Evolutionary conservation across 2,888 invertebrate species (phyloP).

Genomic region (Drymonia ruficornis): DNA sequence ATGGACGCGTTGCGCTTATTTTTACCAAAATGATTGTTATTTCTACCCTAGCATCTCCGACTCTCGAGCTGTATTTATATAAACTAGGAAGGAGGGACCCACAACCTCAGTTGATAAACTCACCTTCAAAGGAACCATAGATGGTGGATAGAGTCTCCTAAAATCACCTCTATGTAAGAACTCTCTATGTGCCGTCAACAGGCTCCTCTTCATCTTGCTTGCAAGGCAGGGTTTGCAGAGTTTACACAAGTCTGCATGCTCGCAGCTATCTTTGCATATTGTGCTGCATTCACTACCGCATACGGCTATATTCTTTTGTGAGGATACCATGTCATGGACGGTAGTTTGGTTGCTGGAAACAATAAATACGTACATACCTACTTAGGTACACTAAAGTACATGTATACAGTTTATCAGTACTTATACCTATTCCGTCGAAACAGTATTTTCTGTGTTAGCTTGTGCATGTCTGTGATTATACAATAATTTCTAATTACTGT

Average conservation of each 20-base stretch:
- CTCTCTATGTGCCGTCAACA: slow-evolving; percentile 91
- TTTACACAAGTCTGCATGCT: slow-evolving; percentile 84
- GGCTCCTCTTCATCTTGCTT: slow-evolving; percentile 78
- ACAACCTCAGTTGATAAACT: neutral
- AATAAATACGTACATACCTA: neutral
- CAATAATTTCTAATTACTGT: too few relatives aligned
- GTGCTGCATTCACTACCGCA: slow-evolving; percentile 87
- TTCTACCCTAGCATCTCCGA: too few relatives aligned
- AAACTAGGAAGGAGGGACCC: neutral
- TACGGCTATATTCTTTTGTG: slow-evolving; percentile 92
- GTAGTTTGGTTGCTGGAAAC: slow-evolving; percentile 67
- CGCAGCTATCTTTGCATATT: slow-evolving; percentile 84
- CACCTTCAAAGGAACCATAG: slow-evolving; percentile 73
- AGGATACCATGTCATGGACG: slow-evolving; percentile 87
- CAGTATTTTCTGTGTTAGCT: too few relatives aligned
- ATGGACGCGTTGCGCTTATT: too few relatives aligned
- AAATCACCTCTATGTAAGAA: slow-evolving; percentile 92
- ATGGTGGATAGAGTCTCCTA: slow-evolving; percentile 92
- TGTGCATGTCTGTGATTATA: too few relatives aligned
- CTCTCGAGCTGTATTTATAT: too few relatives aligned
- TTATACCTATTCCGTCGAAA: too few relatives aligned
- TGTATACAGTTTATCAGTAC: too few relatives aligned
- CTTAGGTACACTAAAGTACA: too few relatives aligned
- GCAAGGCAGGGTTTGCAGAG: slow-evolving; percentile 92
- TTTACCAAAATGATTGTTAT: too few relatives aligned